phyloP scores from a whole-genome alignment of 2,888 invertebrate species.

The Mimas tiliae region DNA sequence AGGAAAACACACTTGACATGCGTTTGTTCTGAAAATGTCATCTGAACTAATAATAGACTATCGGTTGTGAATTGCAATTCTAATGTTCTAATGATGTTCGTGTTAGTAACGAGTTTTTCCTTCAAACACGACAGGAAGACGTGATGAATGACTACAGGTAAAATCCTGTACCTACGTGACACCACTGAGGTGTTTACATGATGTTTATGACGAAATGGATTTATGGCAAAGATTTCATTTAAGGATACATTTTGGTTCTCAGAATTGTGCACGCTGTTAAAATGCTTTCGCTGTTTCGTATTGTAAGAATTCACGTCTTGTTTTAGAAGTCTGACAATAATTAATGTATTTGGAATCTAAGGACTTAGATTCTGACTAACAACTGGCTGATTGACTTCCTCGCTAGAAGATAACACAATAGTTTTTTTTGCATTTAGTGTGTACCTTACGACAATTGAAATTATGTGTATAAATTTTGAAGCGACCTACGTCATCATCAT shows the following conservation, averaged over 20 bases:
- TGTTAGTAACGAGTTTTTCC: slow-evolving; percentile 19
- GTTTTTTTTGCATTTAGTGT: too few species aligned
- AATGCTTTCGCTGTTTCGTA: neutral
- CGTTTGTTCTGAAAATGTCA: neutral
- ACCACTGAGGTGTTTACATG: neutral
- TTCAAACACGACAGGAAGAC: slow-evolving; percentile 21
- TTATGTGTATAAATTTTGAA: too few species aligned
- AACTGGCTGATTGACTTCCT: too few species aligned
- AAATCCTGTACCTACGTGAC: slow-evolving; percentile 10
- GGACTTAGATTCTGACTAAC: too few species aligned
- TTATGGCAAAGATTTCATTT: neutral
- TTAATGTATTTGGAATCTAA: too few species aligned
- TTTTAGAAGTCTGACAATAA: too few species aligned
- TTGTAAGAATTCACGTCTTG: neutral
- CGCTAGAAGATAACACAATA: too few species aligned
- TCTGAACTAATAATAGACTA: neutral
- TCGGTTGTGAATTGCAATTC: neutral
- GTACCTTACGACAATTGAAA: too few species aligned
- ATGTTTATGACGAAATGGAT: slow-evolving; percentile 4
- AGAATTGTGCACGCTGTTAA: neutral
- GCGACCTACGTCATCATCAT: too few species aligned
- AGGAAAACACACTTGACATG: neutral
- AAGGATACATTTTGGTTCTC: neutral
- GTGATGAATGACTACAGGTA: slow-evolving; percentile 12
- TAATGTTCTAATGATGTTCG: slow-evolving; percentile 10